Base-by-base conservation (phyloP, 2,113 vertebrate genomes). In the Blennius ocellaris region DNA sequence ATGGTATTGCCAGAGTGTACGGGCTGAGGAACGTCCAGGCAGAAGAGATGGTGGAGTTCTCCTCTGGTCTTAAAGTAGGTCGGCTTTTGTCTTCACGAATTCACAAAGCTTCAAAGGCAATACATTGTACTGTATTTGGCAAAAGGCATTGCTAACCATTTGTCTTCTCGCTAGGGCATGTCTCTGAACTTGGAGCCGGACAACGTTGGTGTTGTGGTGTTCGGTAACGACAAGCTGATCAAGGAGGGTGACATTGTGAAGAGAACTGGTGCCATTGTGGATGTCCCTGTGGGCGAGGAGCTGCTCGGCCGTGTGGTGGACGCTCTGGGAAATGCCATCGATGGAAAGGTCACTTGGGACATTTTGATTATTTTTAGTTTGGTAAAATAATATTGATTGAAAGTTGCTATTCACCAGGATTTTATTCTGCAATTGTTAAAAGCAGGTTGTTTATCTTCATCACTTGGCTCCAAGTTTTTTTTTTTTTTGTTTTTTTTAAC, bases 1-100 rank as follows among this genome's bases (percentile, higher is more conserved):
- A 99, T 0, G 98, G 98, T 85, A 99, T 99, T 76, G 98, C 98
- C 84, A 95, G 97, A 62, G 97, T 99, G 1, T 99, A 99, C 0
- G 98, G 98, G 0, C 92, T 99, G 12, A 97, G 96, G 73, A 99
- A 99, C 71, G 97, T 99, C 69, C 97, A 99, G 88, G 97, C 98
- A 16, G 98, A 99, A 80, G 98, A 99, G 94, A 99, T 99, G 98
- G 98, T 99, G 87, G 98, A 99, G 10, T 99, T 99, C 90, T 99
- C 98, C 37, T 99, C 98, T 67, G 98, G 98, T 2, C 90, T 99
- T 57, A 99, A 99, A 92, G 98, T 97, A 82, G 73, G 69, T 73
- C 5, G 5, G 12, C 15, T 72, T 48, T 0, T 1, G 44, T 7
- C 3, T 11, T 14, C 0, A 7, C 6, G 14, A 48, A 6, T 11